phyloP scores from a whole-genome alignment of 2,113 vertebrate species.

The Rhynchopsitta pachyrhyncha region DNA sequence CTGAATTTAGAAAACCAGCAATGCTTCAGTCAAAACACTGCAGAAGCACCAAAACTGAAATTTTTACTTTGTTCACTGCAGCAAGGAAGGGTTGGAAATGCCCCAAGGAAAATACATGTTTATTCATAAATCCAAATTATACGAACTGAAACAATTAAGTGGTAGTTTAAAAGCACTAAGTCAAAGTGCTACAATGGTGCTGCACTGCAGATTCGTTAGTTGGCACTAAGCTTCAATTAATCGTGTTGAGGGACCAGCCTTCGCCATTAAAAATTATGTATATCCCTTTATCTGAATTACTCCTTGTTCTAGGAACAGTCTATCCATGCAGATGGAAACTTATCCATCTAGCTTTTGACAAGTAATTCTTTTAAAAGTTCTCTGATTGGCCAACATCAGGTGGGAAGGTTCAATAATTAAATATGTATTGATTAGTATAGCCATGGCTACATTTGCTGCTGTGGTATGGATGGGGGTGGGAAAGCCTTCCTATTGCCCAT shows the following conservation, averaged over 20 bases:
- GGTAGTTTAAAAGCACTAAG: constrained; percentile 61
- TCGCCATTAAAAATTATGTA: constrained; percentile 88
- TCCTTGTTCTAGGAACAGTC: constrained; percentile 65
- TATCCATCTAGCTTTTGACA: constrained; percentile 73
- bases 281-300: constrained; percentile 72
- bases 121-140: constrained; percentile 78
- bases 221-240: constrained; percentile 74
- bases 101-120: constrained; percentile 67
- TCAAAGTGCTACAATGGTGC: constrained; percentile 48
- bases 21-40: constrained; percentile 39
- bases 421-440: constrained; percentile 64
- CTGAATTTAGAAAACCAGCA: constrained; percentile 63
- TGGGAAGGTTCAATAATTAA: constrained; percentile 54
- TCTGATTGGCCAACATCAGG: constrained; percentile 56
- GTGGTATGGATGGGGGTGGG: neutral
- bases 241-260: constrained; percentile 66
- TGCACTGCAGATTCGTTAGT: constrained; percentile 70
- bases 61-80: neutral
- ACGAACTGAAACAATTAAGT: constrained; percentile 69
- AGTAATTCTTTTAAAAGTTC: constrained; percentile 49
- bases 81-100: constrained; percentile 49
- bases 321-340: constrained; percentile 75
- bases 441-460: neutral
- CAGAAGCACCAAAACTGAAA: neutral
- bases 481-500: neutral